Conservation (phyloP, 2,113 vertebrate species). For the Mesitornis unicolor region DNA sequence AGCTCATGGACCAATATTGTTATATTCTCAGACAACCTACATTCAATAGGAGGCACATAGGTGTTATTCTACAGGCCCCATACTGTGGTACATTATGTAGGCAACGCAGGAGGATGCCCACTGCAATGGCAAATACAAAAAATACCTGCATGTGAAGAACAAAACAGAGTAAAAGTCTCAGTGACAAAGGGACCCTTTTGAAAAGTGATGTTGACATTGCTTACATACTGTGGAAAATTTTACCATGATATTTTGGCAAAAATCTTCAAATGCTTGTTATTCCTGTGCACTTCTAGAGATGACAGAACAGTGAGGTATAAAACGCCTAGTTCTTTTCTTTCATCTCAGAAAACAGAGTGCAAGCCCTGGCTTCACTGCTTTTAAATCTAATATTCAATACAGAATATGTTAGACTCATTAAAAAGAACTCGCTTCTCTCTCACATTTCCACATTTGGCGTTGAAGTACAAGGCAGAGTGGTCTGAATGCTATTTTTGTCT, state of each 20-base stretch:
- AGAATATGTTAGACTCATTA: neutral
- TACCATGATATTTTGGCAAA: neutral
- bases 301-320: neutral
- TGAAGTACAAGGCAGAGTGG: neutral
- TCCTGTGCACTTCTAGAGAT: neutral
- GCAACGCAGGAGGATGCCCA: neutral
- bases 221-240: neutral
- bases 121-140: neutral
- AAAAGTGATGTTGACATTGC: neutral
- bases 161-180: neutral
- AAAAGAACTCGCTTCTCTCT: neutral
- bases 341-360: neutral
- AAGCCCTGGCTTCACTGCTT: neutral
- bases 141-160: neutral
- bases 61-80: neutral
- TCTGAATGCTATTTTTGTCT: neutral
- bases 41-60: neutral
- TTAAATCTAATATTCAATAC: neutral
- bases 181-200: neutral
- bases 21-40: neutral
- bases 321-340: neutral
- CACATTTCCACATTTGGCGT: neutral
- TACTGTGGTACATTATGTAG: accelerated
- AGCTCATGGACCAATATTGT: neutral
- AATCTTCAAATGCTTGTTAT: neutral